Conservation (phyloP, 2,888 invertebrate genomes). For the Diaperis boleti region DNA sequence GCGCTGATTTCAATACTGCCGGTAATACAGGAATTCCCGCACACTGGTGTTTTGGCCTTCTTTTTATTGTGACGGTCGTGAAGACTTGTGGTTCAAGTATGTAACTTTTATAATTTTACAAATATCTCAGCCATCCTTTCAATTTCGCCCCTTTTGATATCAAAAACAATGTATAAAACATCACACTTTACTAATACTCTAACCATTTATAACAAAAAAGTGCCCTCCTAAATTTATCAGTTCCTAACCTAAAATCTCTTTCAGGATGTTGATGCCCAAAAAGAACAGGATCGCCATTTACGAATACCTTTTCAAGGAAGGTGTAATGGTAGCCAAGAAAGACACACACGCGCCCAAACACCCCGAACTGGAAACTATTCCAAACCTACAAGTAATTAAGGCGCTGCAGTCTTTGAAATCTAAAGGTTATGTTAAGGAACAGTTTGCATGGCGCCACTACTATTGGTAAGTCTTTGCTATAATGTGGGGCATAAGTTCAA, state of each 20-base stretch:
- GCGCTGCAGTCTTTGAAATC: constrained; percentile 97
- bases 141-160: neutral
- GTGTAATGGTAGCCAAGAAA: constrained; percentile 99
- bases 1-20: too few relatives aligned
- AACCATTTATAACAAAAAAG: neutral
- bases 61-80: constrained; percentile 20
- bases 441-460: constrained; percentile 99
- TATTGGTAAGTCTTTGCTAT: constrained; percentile 80
- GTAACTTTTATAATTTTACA: constrained; percentile 8
- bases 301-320: constrained; percentile 98
- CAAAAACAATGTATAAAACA: neutral
- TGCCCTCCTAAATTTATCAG: neutral
- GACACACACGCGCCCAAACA: constrained; percentile 99
- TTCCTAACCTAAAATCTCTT: constrained; percentile 50
- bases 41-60: neutral
- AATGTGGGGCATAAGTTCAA: neutral
- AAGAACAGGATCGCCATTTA: constrained; percentile 96
- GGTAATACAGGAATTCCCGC: too few relatives aligned
- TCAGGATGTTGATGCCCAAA: constrained; percentile 99
- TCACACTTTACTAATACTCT: neutral
- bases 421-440: constrained; percentile 97
- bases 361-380: constrained; percentile 93
- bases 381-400: constrained; percentile 98
- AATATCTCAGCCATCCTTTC: constrained; percentile 15
- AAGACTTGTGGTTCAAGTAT: constrained; percentile 12